Conservation (phyloP, 2,888 invertebrate genomes). For the Baccha elongata region DNA sequence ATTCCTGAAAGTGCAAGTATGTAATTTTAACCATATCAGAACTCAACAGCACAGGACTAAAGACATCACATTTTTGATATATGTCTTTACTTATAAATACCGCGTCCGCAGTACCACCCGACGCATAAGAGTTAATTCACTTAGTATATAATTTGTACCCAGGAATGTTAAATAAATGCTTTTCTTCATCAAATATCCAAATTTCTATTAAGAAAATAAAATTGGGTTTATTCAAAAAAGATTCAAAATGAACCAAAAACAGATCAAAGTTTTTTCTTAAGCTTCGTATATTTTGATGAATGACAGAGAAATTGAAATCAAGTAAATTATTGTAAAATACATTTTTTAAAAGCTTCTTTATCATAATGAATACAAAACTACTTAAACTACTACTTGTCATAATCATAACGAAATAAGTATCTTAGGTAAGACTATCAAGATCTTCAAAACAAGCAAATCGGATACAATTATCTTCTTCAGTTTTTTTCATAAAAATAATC, state of each 20-base stretch:
- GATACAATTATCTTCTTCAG: no score
- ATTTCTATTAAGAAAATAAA: background rate
- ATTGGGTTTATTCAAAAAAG: no score
- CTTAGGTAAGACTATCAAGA: no score
- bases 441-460: no score
- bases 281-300: no score
- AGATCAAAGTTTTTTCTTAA: no score
- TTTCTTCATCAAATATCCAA: conserved; percentile 6
- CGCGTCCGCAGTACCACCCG: conserved; percentile 4
- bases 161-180: background rate
- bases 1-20: background rate
- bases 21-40: conserved; percentile 1
- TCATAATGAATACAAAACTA: no score
- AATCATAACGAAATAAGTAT: no score
- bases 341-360: no score
- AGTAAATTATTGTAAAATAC: background rate
- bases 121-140: background rate
- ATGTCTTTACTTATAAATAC: background rate
- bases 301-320: background rate
- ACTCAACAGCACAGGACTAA: background rate
- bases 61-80: background rate
- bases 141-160: background rate
- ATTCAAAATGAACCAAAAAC: no score
- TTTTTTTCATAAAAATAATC: no score
- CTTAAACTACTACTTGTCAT: no score